Conservation (phyloP, 2,888 invertebrate species). For the Brachyptera putata region DNA sequence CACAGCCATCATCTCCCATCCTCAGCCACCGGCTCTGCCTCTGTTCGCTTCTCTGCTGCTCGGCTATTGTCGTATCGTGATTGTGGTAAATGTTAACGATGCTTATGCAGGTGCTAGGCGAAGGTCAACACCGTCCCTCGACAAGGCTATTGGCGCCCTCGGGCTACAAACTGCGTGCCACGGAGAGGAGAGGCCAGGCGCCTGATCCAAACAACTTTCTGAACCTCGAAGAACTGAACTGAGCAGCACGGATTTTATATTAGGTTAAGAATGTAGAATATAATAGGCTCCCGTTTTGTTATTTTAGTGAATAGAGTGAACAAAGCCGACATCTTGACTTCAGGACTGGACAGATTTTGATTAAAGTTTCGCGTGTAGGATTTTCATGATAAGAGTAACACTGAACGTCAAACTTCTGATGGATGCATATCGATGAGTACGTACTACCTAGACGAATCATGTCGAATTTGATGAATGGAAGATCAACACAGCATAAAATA, state of each 20-base stretch:
- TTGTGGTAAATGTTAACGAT: constrained; percentile 18
- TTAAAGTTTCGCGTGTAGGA: constrained; percentile 17
- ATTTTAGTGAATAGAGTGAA: neutral
- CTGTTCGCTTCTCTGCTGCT: constrained; percentile 13
- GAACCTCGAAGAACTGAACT: neutral
- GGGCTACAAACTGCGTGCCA: constrained; percentile 31
- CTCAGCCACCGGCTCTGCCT: constrained; percentile 22
- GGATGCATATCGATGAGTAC: constrained; percentile 9
- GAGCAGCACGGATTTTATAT: neutral
- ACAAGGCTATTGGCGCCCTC: constrained; percentile 29
- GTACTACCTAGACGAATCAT: neutral
- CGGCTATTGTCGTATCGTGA: constrained; percentile 19
- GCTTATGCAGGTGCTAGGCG: constrained; percentile 25
- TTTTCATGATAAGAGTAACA: constrained; percentile 9
- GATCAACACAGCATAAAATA: constrained; percentile 17
- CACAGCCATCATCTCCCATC: neutral
- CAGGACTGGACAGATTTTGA: neutral
- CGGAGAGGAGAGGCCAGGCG: constrained; percentile 16
- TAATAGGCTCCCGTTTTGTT: constrained; percentile 14
- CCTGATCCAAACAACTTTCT: constrained; percentile 1
- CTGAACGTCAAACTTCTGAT: constrained; percentile 11
- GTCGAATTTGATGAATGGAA: constrained; percentile 15
- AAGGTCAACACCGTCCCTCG: constrained; percentile 21
- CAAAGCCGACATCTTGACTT: neutral
- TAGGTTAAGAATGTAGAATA: neutral